These are phyloP conservation scores for Thripadectes ignobilis DNA, from an alignment of 2,797 vertebrate genomes.

Conservation along the genomic window DNA sequence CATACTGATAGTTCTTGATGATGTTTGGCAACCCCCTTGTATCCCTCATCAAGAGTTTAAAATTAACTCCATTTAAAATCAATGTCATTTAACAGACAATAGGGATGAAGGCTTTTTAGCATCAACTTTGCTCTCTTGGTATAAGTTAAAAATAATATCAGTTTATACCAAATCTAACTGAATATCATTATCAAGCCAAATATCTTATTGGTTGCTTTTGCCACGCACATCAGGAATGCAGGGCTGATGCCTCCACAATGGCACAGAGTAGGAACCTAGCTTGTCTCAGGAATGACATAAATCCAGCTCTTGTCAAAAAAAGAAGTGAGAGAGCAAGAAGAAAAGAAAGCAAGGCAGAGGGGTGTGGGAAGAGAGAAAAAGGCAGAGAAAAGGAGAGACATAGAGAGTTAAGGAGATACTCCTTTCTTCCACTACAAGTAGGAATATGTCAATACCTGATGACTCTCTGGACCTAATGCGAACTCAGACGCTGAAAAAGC, in stretches of 20 bases:
- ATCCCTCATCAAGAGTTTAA: too few relatives aligned
- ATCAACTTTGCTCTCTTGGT: too few relatives aligned
- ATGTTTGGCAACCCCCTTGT: fast-evolving
- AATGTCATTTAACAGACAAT: too few relatives aligned
- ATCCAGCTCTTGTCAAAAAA: not conserved
- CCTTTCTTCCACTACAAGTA: not conserved
- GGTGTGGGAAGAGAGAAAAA: not conserved
- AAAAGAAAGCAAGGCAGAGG: not conserved
- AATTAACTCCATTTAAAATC: too few relatives aligned
- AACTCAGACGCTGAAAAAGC: not conserved
- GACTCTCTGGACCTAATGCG: not conserved
- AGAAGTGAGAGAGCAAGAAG: not conserved
- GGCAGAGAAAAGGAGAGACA: not conserved
- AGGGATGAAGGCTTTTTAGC: too few relatives aligned
- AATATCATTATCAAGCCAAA: too few relatives aligned
- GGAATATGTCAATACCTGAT: not conserved
- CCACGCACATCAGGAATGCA: too few relatives aligned
- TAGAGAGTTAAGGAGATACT: not conserved
- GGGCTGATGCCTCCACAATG: not conserved
- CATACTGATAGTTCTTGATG: not conserved
- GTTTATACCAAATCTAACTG: too few relatives aligned
- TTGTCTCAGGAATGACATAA: not conserved
- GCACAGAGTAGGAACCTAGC: not conserved
- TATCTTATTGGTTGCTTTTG: too few relatives aligned
- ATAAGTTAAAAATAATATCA: too few relatives aligned